These are phyloP conservation scores for Apomyelois bistriatella DNA, from an alignment of 2,888 invertebrate genomes.

Conservation along the genomic window DNA sequence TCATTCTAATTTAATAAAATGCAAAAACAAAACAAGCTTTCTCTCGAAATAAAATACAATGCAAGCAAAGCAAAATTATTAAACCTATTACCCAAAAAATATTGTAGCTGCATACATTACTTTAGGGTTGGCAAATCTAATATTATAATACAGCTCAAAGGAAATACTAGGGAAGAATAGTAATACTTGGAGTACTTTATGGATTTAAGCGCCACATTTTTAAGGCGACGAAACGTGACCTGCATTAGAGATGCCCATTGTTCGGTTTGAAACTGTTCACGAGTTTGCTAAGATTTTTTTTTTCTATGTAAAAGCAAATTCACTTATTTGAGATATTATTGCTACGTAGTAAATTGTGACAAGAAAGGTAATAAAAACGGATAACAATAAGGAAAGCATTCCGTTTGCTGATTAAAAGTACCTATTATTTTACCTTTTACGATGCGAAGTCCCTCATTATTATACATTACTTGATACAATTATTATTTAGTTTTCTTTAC, in stretches of 20 bases:
- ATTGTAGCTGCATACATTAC: slow-evolving; percentile 18
- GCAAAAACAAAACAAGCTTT: neutral
- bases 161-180: slow-evolving; percentile 65
- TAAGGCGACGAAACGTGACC: slow-evolving; percentile 74
- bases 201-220: slow-evolving; percentile 74
- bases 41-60: slow-evolving; percentile 8
- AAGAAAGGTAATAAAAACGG: slow-evolving; percentile 54
- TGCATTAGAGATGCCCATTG: slow-evolving; percentile 61
- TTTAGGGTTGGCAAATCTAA: slow-evolving; percentile 40
- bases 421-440: neutral
- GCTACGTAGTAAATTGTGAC: slow-evolving; percentile 60
- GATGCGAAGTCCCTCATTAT: neutral
- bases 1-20: too few species aligned
- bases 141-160: slow-evolving; percentile 66
- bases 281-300: slow-evolving; percentile 53
- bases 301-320: slow-evolving; percentile 59
- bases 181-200: slow-evolving; percentile 73
- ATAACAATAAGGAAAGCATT: slow-evolving; percentile 51
- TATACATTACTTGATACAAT: neutral
- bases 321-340: slow-evolving; percentile 70
- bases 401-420: slow-evolving; percentile 55
- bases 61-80: slow-evolving; percentile 1
- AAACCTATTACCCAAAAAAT: slow-evolving; percentile 6
- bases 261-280: slow-evolving; percentile 61
- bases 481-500: too few species aligned